Evolutionary conservation across 2,888 invertebrate genomes (phyloP).

Genomic region (Drosophila colorata): DNA sequence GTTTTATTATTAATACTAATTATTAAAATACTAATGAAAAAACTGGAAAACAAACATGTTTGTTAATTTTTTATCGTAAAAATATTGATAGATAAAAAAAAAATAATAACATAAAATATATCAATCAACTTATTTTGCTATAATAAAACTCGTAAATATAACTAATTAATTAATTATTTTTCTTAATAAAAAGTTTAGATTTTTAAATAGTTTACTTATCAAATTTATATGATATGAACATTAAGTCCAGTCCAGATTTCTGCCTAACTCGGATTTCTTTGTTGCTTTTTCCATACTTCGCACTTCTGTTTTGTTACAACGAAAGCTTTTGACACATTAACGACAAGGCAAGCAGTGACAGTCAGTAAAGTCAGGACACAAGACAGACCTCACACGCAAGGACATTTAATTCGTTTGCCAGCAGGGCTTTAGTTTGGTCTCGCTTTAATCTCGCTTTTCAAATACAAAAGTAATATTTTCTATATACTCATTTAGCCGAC

Average conservation of each 20-base stretch:
- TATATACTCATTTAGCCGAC: background rate
- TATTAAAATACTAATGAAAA: too few species aligned
- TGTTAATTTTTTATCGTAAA: too few species aligned
- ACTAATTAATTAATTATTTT: too few species aligned
- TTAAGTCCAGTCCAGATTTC: background rate
- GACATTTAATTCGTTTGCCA: conserved; percentile 26
- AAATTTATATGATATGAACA: conserved; percentile 39
- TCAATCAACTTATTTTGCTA: too few species aligned
- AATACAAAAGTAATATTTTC: background rate
- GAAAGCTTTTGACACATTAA: conserved; percentile 65
- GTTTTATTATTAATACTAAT: background rate
- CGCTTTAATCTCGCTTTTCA: conserved; percentile 14
- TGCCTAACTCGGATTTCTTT: conserved; percentile 41
- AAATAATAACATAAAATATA: too few species aligned
- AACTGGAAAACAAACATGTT: background rate
- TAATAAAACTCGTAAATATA: too few species aligned
- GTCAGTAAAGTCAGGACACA: conserved; percentile 15
- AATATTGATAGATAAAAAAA: too few species aligned
- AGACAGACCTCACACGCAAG: conserved; percentile 35
- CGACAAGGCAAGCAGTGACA: conserved; percentile 51
- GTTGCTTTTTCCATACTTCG: conserved; percentile 38
- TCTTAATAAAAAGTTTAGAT: too few species aligned
- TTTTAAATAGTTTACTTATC: too few species aligned
- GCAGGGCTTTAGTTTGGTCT: conserved; percentile 7
- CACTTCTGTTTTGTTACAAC: conserved; percentile 42